These are phyloP conservation scores for Perithous albicinctus DNA, from an alignment of 2,888 invertebrate species.

Conservation along the genomic window DNA sequence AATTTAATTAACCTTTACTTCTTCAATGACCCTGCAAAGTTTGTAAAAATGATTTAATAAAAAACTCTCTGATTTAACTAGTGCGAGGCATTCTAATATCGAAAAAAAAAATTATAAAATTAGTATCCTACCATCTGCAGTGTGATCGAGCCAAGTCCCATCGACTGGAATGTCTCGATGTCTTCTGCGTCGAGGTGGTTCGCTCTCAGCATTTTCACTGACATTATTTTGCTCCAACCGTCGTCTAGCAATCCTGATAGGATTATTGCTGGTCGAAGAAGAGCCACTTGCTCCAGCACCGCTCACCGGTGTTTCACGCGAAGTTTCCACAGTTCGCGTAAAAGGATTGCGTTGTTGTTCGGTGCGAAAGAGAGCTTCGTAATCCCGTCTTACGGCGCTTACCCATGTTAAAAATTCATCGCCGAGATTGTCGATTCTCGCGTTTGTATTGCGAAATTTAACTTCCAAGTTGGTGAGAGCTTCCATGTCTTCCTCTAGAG, in stretches of 20 bases:
- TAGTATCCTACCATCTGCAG: not conserved
- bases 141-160: not conserved
- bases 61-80: too few relatives aligned
- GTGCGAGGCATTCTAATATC: not conserved
- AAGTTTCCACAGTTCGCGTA: not conserved
- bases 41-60: too few relatives aligned
- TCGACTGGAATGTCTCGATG: not conserved
- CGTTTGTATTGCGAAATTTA: conserved; percentile 32
- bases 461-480: conserved; percentile 16
- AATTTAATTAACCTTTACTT: too few relatives aligned
- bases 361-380: conserved; percentile 4
- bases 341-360: conserved; percentile 18
- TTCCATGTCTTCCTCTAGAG: conserved; percentile 20
- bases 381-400: not conserved
- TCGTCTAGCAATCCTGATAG: conserved; percentile 11
- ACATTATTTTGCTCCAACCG: conserved; percentile 20
- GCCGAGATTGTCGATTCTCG: conserved; percentile 31
- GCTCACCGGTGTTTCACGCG: not conserved
- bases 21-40: too few relatives aligned
- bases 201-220: conserved; percentile 15
- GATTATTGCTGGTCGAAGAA: conserved; percentile 24
- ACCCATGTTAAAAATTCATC: conserved; percentile 4
- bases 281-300: not conserved
- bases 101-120: not conserved
- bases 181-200: conserved; percentile 18